Percentiles rank a stretch among this genome's conserved stretches.
Evolutionary conservation across 2,113 vertebrate species (phyloP).

Genomic region (Hyaena hyaena): DNA sequence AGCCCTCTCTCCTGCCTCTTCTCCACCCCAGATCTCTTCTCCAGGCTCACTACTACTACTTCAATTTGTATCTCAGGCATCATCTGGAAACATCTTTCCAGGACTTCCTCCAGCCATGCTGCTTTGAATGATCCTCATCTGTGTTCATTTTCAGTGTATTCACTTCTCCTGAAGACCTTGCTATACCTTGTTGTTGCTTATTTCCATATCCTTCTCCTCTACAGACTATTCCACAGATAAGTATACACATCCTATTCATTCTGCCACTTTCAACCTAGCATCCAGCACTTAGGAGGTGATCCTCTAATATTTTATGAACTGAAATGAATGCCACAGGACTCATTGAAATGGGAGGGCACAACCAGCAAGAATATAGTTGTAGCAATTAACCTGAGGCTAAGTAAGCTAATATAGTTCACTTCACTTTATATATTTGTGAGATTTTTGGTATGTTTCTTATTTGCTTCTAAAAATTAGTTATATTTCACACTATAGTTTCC

Average conservation of each 20-base stretch:
- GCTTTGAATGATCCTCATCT: neutral
- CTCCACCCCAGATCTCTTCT: neutral
- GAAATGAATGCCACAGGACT: neutral
- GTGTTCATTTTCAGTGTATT: neutral
- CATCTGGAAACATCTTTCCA: neutral
- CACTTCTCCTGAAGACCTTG: neutral
- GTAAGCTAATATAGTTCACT: neutral
- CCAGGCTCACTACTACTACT: neutral
- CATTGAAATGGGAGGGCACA: neutral
- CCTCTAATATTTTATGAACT: neutral
- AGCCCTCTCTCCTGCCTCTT: fast-evolving
- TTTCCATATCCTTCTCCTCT: neutral
- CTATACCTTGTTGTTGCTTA: neutral
- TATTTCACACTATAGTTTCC: neutral
- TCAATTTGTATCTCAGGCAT: neutral
- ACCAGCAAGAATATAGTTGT: neutral
- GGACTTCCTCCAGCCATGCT: fast-evolving
- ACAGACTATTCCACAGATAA: neutral
- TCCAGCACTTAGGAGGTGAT: neutral
- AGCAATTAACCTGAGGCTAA: slow-evolving; percentile 16
- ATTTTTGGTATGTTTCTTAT: neutral
- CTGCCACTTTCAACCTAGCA: neutral
- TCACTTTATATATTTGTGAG: neutral
- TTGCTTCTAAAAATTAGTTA: neutral
- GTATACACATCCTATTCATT: neutral